Evolutionary conservation across 1,140 invertebrate species (phyloP).

Genomic region (Sminthurinus signatus): DNA sequence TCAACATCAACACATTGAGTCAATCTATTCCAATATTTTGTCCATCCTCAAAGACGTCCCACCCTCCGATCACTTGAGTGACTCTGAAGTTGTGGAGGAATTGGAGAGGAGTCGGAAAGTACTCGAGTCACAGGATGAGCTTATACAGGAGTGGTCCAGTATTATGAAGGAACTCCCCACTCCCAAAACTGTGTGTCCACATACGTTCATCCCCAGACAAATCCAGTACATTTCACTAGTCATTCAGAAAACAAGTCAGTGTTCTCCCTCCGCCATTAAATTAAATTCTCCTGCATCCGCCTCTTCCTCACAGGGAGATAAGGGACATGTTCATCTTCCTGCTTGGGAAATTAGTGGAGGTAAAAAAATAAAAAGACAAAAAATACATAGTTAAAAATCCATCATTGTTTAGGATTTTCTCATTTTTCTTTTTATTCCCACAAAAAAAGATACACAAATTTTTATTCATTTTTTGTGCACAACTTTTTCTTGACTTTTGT

Average conservation of each 20-base stretch:
- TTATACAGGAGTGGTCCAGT: slow-evolving; percentile 23
- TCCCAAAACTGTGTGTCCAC: slow-evolving; percentile 36
- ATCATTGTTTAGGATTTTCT: too few relatives aligned
- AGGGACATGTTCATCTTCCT: neutral
- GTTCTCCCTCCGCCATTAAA: slow-evolving; percentile 20
- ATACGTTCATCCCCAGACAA: slow-evolving; percentile 35
- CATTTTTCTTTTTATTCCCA: too few relatives aligned
- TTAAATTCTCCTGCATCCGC: too few relatives aligned
- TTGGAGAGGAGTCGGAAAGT: slow-evolving; percentile 17
- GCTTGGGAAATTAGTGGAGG: slow-evolving; percentile 40
- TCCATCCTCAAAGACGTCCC: slow-evolving; percentile 21
- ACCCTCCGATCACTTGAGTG: slow-evolving; percentile 12
- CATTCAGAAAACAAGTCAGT: slow-evolving; percentile 15
- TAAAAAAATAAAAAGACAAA: too few relatives aligned
- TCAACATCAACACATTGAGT: slow-evolving; percentile 12
- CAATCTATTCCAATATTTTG: slow-evolving; percentile 34
- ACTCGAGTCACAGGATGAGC: slow-evolving; percentile 33
- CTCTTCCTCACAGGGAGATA: neutral
- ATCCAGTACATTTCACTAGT: slow-evolving; percentile 33
- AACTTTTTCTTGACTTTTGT: too few relatives aligned
- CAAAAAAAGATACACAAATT: too few relatives aligned
- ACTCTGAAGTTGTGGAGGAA: slow-evolving; percentile 21
- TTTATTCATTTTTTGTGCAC: too few relatives aligned
- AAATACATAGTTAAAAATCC: too few relatives aligned
- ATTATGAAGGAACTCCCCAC: slow-evolving; percentile 20